Percentiles rank a stretch among this genome's conserved stretches.
Evolutionary conservation across 1,140 invertebrate genomes (phyloP).

Genomic region (Drosophila simulans): DNA sequence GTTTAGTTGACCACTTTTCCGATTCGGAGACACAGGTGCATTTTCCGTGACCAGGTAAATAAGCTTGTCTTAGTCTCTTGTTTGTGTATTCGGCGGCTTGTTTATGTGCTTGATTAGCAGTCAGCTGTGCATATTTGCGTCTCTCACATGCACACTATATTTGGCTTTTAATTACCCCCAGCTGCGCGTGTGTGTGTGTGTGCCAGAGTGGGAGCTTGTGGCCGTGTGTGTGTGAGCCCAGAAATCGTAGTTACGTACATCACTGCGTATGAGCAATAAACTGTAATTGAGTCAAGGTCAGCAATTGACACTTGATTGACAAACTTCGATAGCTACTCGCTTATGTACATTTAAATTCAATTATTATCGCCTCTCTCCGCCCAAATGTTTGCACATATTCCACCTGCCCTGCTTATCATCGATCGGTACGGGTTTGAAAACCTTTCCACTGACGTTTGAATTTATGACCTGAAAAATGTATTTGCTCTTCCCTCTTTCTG

Average conservation of each 20-base stretch:
- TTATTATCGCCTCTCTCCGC: conserved; percentile 10
- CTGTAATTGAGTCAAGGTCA: conserved; percentile 68
- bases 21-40: conserved; percentile 41
- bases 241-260: conserved; percentile 44
- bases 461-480: conserved; percentile 11
- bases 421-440: conserved; percentile 1
- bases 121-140: conserved; percentile 75
- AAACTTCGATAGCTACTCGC: conserved; percentile 14
- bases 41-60: conserved; percentile 24
- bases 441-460: conserved; percentile 15
- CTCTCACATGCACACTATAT: conserved; percentile 39
- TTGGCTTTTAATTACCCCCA: conserved; percentile 35
- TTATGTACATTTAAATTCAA: background rate
- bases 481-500: background rate
- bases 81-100: conserved; percentile 24
- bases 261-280: conserved; percentile 63
- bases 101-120: conserved; percentile 60
- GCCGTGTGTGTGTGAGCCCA: conserved; percentile 17
- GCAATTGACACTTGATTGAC: conserved; percentile 11
- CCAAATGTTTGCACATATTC: background rate
- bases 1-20: background rate
- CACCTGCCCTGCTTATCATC: background rate
- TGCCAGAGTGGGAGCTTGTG: background rate
- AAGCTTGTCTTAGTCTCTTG: conserved; percentile 8
- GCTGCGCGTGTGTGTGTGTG: conserved; percentile 13